Percentiles rank a stretch among this genome's conserved stretches.
Evolutionary conservation across 2,797 vertebrate genomes (phyloP).

Genomic region (Hypotaenidia philippensis): DNA sequence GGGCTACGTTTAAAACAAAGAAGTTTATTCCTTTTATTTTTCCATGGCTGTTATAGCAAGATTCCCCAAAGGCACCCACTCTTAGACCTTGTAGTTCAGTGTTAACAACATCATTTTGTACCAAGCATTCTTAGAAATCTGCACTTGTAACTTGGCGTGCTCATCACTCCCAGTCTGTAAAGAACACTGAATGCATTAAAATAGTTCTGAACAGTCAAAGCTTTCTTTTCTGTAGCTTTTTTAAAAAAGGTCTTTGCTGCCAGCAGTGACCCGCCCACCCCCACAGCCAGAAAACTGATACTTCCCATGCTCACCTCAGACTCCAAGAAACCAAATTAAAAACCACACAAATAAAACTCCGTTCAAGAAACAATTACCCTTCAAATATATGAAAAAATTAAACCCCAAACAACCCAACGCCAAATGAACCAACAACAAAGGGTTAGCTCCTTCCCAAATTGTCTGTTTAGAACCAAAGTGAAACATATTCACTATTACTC

Average conservation of each 20-base stretch:
- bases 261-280: neutral
- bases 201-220: constrained; percentile 36
- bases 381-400: neutral
- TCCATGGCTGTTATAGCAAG: neutral
- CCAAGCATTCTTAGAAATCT: constrained; percentile 23
- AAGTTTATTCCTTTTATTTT: neutral
- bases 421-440: neutral
- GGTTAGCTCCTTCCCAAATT: neutral
- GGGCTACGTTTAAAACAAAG: neutral
- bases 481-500: neutral
- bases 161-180: constrained; percentile 15
- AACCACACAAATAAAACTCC: neutral
- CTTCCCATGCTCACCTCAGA: neutral
- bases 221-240: constrained; percentile 45
- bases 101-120: neutral
- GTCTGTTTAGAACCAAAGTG: neutral
- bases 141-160: neutral
- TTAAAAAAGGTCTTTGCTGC: neutral
- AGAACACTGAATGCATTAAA: constrained; percentile 42
- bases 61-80: neutral
- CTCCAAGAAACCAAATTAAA: neutral
- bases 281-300: constrained; percentile 35
- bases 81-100: neutral
- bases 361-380: neutral
- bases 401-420: neutral